Evolutionary conservation across 2,113 vertebrate species (phyloP).

Genomic region (Apeltes quadracus): DNA sequence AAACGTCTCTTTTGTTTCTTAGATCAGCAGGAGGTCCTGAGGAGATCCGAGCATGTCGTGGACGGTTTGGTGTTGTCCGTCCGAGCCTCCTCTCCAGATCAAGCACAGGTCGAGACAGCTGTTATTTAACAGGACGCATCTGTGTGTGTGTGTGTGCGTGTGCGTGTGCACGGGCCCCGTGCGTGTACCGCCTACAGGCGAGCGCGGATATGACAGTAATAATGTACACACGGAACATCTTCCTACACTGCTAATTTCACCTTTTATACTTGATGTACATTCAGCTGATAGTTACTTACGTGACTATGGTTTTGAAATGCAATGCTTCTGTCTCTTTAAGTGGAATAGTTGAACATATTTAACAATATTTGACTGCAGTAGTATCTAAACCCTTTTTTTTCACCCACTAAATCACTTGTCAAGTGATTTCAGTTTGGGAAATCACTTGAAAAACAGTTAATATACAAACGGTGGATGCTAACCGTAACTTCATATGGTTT

Average conservation of each 20-base stretch:
- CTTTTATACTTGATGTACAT: not conserved
- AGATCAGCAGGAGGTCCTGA: conserved; percentile 52
- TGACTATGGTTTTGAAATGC: not conserved
- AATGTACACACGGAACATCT: not conserved
- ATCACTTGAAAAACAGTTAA: too few relatives aligned
- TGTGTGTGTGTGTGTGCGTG: not conserved
- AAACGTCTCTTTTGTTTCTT: not conserved
- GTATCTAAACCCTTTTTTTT: too few relatives aligned
- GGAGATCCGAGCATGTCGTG: conserved; percentile 27
- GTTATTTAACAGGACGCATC: too few relatives aligned
- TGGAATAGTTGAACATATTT: too few relatives aligned
- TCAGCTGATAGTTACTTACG: not conserved
- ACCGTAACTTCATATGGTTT: too few relatives aligned
- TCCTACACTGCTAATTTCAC: not conserved
- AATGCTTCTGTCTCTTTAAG: not conserved
- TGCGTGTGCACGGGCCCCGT: not conserved
- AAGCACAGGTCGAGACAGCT: conserved; percentile 25
- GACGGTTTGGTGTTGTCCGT: conserved; percentile 31
- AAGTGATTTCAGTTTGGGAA: too few relatives aligned
- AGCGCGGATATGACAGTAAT: too few relatives aligned
- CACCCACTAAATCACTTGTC: too few relatives aligned
- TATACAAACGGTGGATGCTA: too few relatives aligned
- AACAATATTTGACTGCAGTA: too few relatives aligned
- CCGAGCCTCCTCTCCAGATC: not conserved
- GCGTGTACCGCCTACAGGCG: not conserved